Evolutionary conservation across 92 coral and sea anemone species (phyloP).

Genomic region (Chrysogorgia sp.): DNA sequence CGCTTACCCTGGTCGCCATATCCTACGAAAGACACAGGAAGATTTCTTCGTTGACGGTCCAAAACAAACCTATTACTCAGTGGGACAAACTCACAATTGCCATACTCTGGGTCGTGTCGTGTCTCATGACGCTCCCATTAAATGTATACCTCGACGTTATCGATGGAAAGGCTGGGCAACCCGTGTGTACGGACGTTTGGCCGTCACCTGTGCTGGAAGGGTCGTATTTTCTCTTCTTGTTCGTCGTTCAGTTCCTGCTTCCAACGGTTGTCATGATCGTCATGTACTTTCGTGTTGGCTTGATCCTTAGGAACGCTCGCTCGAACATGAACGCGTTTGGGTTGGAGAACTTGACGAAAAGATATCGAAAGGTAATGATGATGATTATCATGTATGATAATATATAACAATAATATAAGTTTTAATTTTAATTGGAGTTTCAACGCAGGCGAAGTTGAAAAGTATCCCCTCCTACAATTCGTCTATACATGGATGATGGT

Average conservation of each 20-base stretch:
- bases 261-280: constrained; percentile 74
- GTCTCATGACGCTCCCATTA: constrained; percentile 67
- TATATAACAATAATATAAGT: no score
- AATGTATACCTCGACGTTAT: constrained; percentile 65
- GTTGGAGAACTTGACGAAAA: constrained; percentile 23
- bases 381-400: no score
- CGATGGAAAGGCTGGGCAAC: constrained; percentile 43
- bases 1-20: constrained; percentile 77
- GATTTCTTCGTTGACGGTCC: constrained; percentile 31
- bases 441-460: no score
- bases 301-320: constrained; percentile 48
- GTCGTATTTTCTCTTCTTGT: constrained; percentile 64
- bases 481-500: no score
- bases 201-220: constrained; percentile 74
- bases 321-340: constrained; percentile 14
- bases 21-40: constrained; percentile 69
- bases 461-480: no score
- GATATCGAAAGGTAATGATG: constrained; percentile 77
- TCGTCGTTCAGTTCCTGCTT: constrained; percentile 72
- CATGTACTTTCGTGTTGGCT: constrained; percentile 65
- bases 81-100: constrained; percentile 63
- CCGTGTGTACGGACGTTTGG: constrained; percentile 85
- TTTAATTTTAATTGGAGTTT: no score
- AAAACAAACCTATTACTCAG: constrained; percentile 51
- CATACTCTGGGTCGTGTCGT: constrained; percentile 66